Conservation (phyloP, 2,888 invertebrate species). For the Piscicola geometra region DNA sequence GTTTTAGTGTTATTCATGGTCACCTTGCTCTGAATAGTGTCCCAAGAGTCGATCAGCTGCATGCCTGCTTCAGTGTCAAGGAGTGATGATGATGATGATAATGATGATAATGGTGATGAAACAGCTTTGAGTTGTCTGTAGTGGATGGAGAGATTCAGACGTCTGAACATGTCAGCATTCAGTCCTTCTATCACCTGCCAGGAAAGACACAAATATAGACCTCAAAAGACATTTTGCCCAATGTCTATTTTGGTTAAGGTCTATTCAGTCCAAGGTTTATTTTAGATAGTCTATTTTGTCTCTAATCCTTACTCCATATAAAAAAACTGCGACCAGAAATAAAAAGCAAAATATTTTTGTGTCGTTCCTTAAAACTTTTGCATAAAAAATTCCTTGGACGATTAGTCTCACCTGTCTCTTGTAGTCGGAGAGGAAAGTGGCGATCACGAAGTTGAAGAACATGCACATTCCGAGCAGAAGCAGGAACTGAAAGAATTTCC, state of each 20-base stretch:
- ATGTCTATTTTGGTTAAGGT: too few species aligned
- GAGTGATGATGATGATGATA: not conserved
- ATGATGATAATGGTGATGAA: too few species aligned
- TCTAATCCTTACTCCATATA: too few species aligned
- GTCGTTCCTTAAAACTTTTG: too few species aligned
- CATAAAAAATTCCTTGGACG: too few species aligned
- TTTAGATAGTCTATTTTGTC: too few species aligned
- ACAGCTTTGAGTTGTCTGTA: too few species aligned
- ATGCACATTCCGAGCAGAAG: not conserved
- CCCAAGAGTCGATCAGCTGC: constrained; percentile 22
- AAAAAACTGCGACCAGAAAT: too few species aligned
- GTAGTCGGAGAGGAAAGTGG: not conserved
- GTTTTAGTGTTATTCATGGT: too few species aligned
- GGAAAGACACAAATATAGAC: not conserved
- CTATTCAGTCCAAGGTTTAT: too few species aligned
- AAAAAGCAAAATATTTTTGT: not conserved
- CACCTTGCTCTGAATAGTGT: constrained; percentile 20
- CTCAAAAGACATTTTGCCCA: too few species aligned
- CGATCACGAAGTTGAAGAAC: not conserved
- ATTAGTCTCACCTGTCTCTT: constrained; percentile 8
- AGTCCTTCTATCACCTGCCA: constrained; percentile 18
- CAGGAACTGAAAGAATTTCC: constrained; percentile 14
- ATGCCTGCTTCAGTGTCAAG: too few species aligned
- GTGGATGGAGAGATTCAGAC: not conserved
- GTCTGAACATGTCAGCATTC: not conserved